phyloP scores from a whole-genome alignment of 2,888 invertebrate genomes.

The Ernsta delagoae region DNA sequence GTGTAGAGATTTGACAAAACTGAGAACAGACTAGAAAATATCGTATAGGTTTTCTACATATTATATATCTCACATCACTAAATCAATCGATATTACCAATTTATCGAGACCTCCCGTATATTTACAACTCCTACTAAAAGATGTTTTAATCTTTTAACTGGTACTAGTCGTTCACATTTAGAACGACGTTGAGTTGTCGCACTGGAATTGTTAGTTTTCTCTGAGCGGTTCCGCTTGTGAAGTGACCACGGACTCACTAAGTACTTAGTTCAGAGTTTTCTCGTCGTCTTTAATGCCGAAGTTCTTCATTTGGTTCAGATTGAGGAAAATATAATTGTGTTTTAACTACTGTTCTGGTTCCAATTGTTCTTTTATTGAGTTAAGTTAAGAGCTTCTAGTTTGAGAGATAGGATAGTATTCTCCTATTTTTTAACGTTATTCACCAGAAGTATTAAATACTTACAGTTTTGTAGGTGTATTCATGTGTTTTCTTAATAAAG shows the following conservation, averaged over 20 bases:
- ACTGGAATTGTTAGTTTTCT: conserved; percentile 34
- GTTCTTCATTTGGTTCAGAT: conserved; percentile 29
- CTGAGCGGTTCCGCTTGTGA: conserved; percentile 25
- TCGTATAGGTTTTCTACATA: too few relatives aligned
- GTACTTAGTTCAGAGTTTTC: conserved; percentile 37
- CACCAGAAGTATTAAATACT: not conserved
- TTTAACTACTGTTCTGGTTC: conserved; percentile 28
- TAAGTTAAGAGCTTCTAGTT: not conserved
- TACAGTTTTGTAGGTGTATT: not conserved
- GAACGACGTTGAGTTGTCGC: conserved; percentile 28
- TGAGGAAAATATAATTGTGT: conserved; percentile 26
- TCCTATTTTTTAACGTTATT: too few relatives aligned
- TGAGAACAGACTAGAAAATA: too few relatives aligned
- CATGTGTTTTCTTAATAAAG: too few relatives aligned
- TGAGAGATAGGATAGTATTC: not conserved
- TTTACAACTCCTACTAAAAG: not conserved
- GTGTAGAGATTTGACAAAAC: too few relatives aligned
- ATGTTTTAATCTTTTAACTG: conserved; percentile 21
- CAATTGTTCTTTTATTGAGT: conserved; percentile 9
- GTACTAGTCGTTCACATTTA: too few relatives aligned
- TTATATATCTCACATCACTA: too few relatives aligned
- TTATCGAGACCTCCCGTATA: too few relatives aligned
- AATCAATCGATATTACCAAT: too few relatives aligned
- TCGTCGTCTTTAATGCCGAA: conserved; percentile 23
- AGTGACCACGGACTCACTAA: conserved; percentile 34